Percentiles rank a stretch among this genome's conserved stretches.
These are phyloP conservation scores for Danio aesculapii DNA, from an alignment of 2,797 vertebrate genomes.

Conservation along the genomic window DNA sequence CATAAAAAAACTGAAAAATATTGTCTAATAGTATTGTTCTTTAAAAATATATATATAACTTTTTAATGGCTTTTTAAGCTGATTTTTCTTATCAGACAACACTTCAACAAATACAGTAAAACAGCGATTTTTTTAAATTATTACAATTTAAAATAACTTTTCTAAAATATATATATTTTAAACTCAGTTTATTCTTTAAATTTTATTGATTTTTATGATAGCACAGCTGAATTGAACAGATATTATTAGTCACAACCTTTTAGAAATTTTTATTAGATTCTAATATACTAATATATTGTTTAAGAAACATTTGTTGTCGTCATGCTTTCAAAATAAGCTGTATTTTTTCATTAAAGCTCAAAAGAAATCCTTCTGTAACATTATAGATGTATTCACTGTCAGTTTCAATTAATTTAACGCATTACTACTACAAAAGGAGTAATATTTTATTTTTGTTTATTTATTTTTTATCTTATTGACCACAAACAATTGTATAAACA, in stretches of 20 bases:
- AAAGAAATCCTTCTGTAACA: not conserved
- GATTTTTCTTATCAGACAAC: no score
- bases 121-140: no score
- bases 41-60: no score
- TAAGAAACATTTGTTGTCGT: not conserved
- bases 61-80: no score
- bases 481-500: not conserved
- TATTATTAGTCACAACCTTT: conserved; percentile 3
- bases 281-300: not conserved
- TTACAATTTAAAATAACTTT: no score
- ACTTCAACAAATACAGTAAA: no score
- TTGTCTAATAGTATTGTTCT: no score
- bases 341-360: not conserved
- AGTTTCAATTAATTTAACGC: not conserved
- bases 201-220: no score
- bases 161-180: no score
- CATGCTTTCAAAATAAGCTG: no score
- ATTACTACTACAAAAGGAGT: not conserved
- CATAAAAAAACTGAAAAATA: no score
- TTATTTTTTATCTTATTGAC: not conserved
- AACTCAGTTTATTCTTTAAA: no score
- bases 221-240: not conserved
- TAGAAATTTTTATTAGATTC: not conserved
- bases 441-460: not conserved
- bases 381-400: not conserved